Conservation (phyloP, 2,888 invertebrate species). For the Liodrosophila aerea region DNA sequence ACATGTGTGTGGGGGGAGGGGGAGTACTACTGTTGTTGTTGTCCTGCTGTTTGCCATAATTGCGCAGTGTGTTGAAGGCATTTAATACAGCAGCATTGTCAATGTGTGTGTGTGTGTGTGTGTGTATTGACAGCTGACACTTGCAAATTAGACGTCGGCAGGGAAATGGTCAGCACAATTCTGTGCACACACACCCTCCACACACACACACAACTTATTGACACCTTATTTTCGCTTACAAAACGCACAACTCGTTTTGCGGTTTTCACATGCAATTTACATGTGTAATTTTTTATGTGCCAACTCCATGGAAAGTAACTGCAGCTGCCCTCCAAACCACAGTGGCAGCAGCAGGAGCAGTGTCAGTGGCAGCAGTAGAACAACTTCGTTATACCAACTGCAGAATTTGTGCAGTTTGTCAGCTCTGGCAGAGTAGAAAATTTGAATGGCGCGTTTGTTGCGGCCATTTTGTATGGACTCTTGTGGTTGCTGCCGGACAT, state of each 20-base stretch:
- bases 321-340: slow-evolving; percentile 43
- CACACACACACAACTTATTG: slow-evolving; percentile 71
- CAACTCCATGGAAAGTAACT: slow-evolving; percentile 64
- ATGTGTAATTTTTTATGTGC: slow-evolving; percentile 77
- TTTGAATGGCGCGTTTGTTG: slow-evolving; percentile 53
- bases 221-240: slow-evolving; percentile 67
- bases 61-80: slow-evolving; percentile 53
- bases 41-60: slow-evolving; percentile 58
- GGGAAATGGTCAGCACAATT: slow-evolving; percentile 40
- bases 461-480: slow-evolving; percentile 53
- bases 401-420: slow-evolving; percentile 48
- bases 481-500: slow-evolving; percentile 51
- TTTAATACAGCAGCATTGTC: slow-evolving; percentile 43
- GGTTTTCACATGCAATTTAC: slow-evolving; percentile 77
- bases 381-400: slow-evolving; percentile 68
- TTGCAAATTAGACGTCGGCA: slow-evolving; percentile 70
- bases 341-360: slow-evolving; percentile 35
- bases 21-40: too few relatives aligned
- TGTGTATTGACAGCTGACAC: slow-evolving; percentile 71
- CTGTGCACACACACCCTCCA: too few relatives aligned
- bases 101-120: slow-evolving; percentile 9
- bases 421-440: slow-evolving; percentile 25
- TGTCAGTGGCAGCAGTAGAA: slow-evolving; percentile 39
- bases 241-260: slow-evolving; percentile 65
- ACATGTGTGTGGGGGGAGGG: slow-evolving; percentile 36